Base-by-base conservation (phyloP, 2,888 invertebrate genomes). In the Theodoxus fluviatilis region DNA sequence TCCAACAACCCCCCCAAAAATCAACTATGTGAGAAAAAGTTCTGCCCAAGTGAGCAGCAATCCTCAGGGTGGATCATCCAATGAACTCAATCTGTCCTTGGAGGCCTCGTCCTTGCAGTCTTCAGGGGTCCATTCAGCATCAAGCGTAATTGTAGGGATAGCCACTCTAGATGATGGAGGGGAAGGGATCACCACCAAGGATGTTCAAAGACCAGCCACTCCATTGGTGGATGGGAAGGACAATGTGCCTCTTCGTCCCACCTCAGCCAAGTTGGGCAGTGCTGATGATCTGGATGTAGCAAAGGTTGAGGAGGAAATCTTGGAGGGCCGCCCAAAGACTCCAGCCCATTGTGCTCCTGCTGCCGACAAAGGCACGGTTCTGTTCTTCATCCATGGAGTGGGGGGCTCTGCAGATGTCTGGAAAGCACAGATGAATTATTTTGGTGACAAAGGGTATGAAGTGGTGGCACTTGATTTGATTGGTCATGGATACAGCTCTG, bases 311-410 rank as follows among this genome's bases (percentile, higher is more conserved):
- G 49, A 49, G 49, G 49, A 49, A 31, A 33, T 3, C 37, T 35
- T 63, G 7, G 4, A 35, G 37, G 18, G 18, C 18, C 31, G 37
- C 4, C 59, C 25, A 18, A 7, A 55, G 55, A 59, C 28, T 25
- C 15, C 55, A 22, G 18, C 55, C n/a, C n/a, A 68, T 18, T 12
- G 31, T 35, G 22, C 3, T 57, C 64, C 59, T 47, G 37, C 70
- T 37, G 38, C 37, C 25, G n/a, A 40, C 22, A 75, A 73, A 69
- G 76, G 78, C 70, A 68, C 78, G 28, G 81, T 83, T 4, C 85
- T 92, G 68, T 90, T 92, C 73, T 90, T 92, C 77, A 87, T 92
- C 35, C 92, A 92, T 85, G 92, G 92, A 12, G 91, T 92, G 73
- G 92, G 92, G 3, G 90, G 91, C 4, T 90, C 91, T 7, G 90